Conservation (phyloP, 2,113 vertebrate species). For the Thalassarche chlororhynchos region DNA sequence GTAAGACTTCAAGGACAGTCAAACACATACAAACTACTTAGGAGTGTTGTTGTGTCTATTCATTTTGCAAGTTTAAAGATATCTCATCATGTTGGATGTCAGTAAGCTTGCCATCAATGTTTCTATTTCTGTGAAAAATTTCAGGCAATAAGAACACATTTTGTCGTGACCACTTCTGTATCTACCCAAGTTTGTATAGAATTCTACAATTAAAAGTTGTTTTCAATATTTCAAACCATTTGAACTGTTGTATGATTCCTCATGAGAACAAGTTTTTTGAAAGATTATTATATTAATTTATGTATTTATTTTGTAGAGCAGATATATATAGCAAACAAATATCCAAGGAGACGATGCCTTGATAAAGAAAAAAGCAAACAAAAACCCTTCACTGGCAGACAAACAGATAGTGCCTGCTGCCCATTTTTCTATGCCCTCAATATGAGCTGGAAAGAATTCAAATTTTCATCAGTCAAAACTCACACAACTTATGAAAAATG, state of each 20-base stretch:
- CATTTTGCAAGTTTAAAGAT: slow-evolving; percentile 64
- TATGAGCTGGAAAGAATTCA: not conserved
- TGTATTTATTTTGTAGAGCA: not conserved
- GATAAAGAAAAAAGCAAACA: not conserved
- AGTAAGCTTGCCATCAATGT: slow-evolving; percentile 60
- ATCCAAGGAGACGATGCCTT: not conserved
- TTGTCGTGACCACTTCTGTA: slow-evolving; percentile 77
- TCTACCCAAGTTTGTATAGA: slow-evolving; percentile 79
- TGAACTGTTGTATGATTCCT: not conserved
- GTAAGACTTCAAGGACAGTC: slow-evolving; percentile 31
- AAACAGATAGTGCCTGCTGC: not conserved
- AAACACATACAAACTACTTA: slow-evolving; percentile 37
- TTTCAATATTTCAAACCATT: slow-evolving; percentile 73
- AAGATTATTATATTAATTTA: not conserved
- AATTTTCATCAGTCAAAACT: not conserved
- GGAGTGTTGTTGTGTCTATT: slow-evolving; percentile 41
- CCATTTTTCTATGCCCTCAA: not conserved
- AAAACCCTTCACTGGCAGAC: not conserved
- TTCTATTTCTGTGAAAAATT: slow-evolving; percentile 70
- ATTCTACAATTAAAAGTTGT: slow-evolving; percentile 81
- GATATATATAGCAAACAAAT: not conserved
- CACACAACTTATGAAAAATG: not conserved
- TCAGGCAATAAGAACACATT: slow-evolving; percentile 78
- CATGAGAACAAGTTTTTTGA: not conserved
- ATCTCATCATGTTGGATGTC: slow-evolving; percentile 64